Evolutionary conservation across 2,797 vertebrate species (phyloP), one percentile per base, ranked within the genome.

Genomic region (Meda fulgida): DNA sequence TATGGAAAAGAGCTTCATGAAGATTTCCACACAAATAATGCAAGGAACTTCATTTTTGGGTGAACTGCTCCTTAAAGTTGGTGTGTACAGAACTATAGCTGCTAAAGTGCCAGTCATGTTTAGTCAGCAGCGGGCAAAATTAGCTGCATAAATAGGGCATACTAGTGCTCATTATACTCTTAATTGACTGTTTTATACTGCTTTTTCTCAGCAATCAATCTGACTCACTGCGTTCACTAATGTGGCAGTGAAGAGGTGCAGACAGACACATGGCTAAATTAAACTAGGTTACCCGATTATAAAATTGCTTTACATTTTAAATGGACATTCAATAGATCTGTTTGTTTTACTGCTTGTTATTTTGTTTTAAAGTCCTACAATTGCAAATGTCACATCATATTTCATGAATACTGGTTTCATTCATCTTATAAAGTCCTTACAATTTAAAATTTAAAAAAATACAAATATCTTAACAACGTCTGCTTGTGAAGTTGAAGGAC

Each of bases 231-330:
- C 21, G 60, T 77, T 77, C 14, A 9, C 31, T 55, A 55, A 76
- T 76, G 48, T 76, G 51, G 51, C 21, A 9, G 7, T 76, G 73
- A 51, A 51, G 43, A 75, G 73, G 21, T 76, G 51, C 73, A n/a
- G 21, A 58, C 21, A 76, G 31, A 58, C 51, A 58, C 13, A 38
- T n/a, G 13, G 51, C 19, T 38, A 14, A 76, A n/a, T 4, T 36
- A n/a, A 58, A 58, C 7, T 0, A 0, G 58, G 21, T 38, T n/a
- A 36, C 11, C 5, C 11, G 53, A 76, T n/a, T 34, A 58, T 77
- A 58, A 77, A 38, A 16, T 38, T 36, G 21, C 55, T 38, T 38
- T 77, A n/a, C 7, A 26, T 77, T 58, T 77, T 77, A 58, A 55
- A 58, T 55, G 21, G 36, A 11, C 31, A 76, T 29, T 53, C 48